Evolutionary conservation across 2,797 vertebrate genomes (phyloP), one percentile per base, ranked within the genome.

Genomic region (Lophotriccus pileatus): DNA sequence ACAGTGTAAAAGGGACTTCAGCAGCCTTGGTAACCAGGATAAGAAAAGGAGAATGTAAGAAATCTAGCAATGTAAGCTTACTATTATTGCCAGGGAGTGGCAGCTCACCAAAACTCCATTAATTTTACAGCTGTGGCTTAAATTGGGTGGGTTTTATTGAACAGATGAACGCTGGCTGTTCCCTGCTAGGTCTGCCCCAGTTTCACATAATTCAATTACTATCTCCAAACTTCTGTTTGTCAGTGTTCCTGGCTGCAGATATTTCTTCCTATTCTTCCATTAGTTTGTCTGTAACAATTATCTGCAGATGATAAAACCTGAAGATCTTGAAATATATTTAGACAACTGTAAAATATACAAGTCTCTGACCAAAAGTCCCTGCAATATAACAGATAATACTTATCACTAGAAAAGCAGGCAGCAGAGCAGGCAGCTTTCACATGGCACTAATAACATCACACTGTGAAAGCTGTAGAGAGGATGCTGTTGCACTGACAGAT

Each of bases 361-460:
- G 20, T 4, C 17, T 84, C 66, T 89, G 77, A 82, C 89, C 43
- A 91, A 87, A 96, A 91, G 75, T 50, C 50, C 49, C 59, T 90
- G 91, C 67, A 93, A 84, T 91, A 78, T 64, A 88, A 87, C 53
- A 95, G 90, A 90, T 93, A 96, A 92, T 49, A 94, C 72, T 96
- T 95, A 96, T 96, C 91, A 77, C 89, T 91, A 53, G 87, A 93
- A 93, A 95, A 81, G 41, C 95, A 96, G 95, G 46, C 74, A 88
- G 74, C 47, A 64, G 69, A 96, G 77, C 79, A 95, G 77, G 44
- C 69, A 88, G 88, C 58, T 89, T 84, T 78, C 86, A 67, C 47
- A 47, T 21, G n/a, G n/a, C 44, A 17, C 82, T 74, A 94, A 70
- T 74, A 90, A 39, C 59, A 90, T 84, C 91, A 85, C 64, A 56